phyloP scores from a whole-genome alignment of 2,888 invertebrate genomes.

The Thera britannica region DNA sequence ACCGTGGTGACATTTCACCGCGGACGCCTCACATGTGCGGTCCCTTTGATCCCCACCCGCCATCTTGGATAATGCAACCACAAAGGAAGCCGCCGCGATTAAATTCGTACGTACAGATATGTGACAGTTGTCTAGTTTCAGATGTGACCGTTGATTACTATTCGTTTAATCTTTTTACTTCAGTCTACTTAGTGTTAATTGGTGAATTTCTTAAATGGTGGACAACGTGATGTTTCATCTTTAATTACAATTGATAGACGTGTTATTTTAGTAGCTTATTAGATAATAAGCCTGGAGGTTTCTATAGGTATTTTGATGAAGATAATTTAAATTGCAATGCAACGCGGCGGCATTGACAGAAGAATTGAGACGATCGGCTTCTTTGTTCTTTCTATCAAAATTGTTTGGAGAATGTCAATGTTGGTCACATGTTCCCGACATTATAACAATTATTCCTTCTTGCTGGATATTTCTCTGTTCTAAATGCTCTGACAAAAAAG shows the following conservation, averaged over 20 bases:
- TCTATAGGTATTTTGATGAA: conserved; percentile 27
- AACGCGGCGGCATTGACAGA: conserved; percentile 26
- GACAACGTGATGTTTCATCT: conserved; percentile 34
- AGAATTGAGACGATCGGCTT: conserved; percentile 14
- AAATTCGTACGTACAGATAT: conserved; percentile 80
- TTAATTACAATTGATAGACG: conserved; percentile 35
- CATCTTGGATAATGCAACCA: conserved; percentile 59
- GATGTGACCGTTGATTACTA: conserved; percentile 55
- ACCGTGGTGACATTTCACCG: conserved; percentile 82
- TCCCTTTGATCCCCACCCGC: conserved; percentile 67
- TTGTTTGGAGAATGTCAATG: conserved; percentile 3
- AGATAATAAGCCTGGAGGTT: conserved; percentile 24
- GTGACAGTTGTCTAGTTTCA: conserved; percentile 77
- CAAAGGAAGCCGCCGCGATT: conserved; percentile 78
- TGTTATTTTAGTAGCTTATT: conserved; percentile 34
- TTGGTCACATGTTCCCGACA: not conserved
- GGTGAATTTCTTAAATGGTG: conserved; percentile 36
- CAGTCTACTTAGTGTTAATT: conserved; percentile 57
- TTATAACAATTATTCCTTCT: conserved; percentile 6
- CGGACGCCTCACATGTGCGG: conserved; percentile 71
- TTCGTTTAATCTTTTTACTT: conserved; percentile 49
- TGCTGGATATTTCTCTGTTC: not conserved
- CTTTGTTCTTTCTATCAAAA: conserved; percentile 21
- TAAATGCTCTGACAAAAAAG: not conserved
- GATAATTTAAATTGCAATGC: conserved; percentile 24